Evolutionary conservation across 2,797 vertebrate species (phyloP).

Genomic region (Margarornis squamiger): DNA sequence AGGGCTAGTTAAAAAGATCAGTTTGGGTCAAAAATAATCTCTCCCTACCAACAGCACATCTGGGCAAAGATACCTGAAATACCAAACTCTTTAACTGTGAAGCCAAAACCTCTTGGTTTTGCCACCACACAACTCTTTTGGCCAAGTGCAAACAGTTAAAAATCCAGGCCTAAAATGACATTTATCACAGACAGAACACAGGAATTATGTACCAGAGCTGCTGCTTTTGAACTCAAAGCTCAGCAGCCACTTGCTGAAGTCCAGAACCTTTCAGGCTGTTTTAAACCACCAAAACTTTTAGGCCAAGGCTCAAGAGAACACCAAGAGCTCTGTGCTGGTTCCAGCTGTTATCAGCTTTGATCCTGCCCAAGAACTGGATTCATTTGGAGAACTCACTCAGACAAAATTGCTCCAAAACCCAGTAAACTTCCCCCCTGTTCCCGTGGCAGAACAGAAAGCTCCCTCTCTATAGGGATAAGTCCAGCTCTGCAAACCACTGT

Average conservation of each 20-base stretch:
- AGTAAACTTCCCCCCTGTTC: neutral
- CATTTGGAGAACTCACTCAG: neutral
- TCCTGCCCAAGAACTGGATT: neutral
- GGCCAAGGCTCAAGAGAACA: neutral
- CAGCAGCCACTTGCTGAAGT: neutral
- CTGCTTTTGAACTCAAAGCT: neutral
- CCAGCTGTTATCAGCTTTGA: neutral
- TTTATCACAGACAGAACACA: fast-evolving
- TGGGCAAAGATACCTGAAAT: neutral
- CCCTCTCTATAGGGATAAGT: neutral
- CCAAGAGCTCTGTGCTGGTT: fast-evolving
- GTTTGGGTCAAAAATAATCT: neutral
- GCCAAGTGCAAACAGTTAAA: neutral
- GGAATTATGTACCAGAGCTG: fast-evolving
- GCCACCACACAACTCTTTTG: neutral
- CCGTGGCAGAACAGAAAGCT: neutral
- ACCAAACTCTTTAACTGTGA: neutral
- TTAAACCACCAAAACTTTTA: neutral
- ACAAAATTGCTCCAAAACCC: neutral
- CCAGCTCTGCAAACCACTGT: neutral
- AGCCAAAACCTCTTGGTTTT: neutral
- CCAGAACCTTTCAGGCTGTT: neutral
- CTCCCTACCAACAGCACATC: neutral
- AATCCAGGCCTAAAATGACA: neutral
- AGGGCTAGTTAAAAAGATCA: neutral